Conservation (phyloP, 2,797 vertebrate species). For the Lepilemur septentrionalis region DNA sequence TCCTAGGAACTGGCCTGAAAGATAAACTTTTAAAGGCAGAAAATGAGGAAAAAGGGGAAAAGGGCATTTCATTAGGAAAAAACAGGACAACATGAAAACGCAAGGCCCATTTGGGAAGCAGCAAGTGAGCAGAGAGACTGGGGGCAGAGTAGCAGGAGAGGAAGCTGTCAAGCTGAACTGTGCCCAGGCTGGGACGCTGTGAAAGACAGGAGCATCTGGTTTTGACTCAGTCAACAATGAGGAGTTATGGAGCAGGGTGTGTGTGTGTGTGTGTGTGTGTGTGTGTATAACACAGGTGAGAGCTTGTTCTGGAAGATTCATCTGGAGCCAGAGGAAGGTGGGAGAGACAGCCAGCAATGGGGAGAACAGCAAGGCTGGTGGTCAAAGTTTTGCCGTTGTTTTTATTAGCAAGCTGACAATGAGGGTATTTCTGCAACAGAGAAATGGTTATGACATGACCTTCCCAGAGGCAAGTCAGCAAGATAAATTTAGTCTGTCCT, state of each 20-base stretch:
- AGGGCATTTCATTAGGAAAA: not conserved
- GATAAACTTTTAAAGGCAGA: constrained; percentile 14
- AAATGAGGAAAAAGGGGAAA: not conserved
- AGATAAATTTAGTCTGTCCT: not conserved
- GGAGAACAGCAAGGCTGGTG: not conserved
- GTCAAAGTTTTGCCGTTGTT: not conserved
- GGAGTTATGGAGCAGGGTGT: not conserved
- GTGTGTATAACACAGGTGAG: not conserved
- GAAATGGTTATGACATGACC: not conserved
- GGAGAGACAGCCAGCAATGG: too few species aligned
- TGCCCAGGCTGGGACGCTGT: not conserved
- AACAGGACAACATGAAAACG: not conserved
- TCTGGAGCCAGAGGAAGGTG: not conserved
- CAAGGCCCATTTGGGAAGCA: not conserved
- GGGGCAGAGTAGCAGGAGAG: not conserved
- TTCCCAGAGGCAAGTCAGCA: not conserved
- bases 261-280: not conserved
- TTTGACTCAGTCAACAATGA: not conserved
- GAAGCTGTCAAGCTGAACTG: not conserved
- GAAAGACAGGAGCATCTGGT: not conserved
- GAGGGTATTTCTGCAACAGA: not conserved
- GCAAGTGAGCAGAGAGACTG: not conserved
- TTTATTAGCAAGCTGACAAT: not conserved
- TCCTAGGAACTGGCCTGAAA: not conserved
- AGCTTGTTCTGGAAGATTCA: not conserved